A percentile compares a stretch with the other conserved stretches of the same genome.
Evolutionary conservation across 2,113 vertebrate species (phyloP).

Genomic region (Rattus norvegicus): GRCr8 NC_086026.1:95553001-95553500

Average conservation of each 20-base stretch:
- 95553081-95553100: slow-evolving; percentile 45
- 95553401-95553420: not conserved
- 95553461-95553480: not conserved
- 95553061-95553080: slow-evolving; percentile 91
- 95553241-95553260: not conserved
- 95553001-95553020: slow-evolving; percentile 93
- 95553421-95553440: not conserved
- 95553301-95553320: not conserved
- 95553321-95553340: not conserved
- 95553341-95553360: slow-evolving; percentile 34
- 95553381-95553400: not conserved
- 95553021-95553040: slow-evolving; percentile 94
- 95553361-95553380: slow-evolving; percentile 46
- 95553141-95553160: not conserved
- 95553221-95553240: not conserved
- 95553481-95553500: not conserved
- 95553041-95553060: slow-evolving; percentile 95
- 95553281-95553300: not conserved
- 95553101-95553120: slow-evolving; percentile 51
- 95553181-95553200: not conserved
- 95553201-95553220: not conserved
- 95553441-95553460: not conserved
- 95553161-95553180: not conserved
- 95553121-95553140: slow-evolving; percentile 10
- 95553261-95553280: not conserved